Evolutionary conservation across 1,140 invertebrate genomes (phyloP), one percentile per base, ranked within the genome.

Genomic region (Thaumetopoea pityocampa): DNA sequence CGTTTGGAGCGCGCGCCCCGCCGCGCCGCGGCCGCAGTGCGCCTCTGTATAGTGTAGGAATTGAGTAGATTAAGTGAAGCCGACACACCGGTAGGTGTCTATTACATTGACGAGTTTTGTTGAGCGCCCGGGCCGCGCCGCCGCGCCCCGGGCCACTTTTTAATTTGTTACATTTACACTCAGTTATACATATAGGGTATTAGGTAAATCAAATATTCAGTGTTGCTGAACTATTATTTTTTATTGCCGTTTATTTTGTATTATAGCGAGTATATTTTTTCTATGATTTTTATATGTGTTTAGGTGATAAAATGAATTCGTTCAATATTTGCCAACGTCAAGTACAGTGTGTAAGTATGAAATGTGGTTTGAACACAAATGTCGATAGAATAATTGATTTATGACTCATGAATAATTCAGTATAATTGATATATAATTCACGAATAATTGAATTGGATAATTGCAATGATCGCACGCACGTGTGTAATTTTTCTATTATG

Each of bases 51-150:
- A 80, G 73, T 54, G 56, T 81, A 81, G 77, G 79, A 81, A 81
- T 81, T 84, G 77, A 79, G 63, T 84, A 79, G 79, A 51, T 34
- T 80, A 83, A 74, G 74, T 71, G 68, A 78, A 72, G 62, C 61
- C 54, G 70, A 76, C 68, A 79, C 68, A 79, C 76, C 61, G 71
- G 78, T 83, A 79, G 64, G 70, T 54, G 61, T 54, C 62, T 65
- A 51, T 59, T 64, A 64, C 67, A 67, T 28, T 29, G 32, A 43
- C 32, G 57, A 57, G 64, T 67, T 76, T 77, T 66, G 64, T 76
- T 76, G 69, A 67, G 48, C 48, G 74, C 67, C 66, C 56, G 66
- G 67, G 60, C 67, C 68, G 62, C 62, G 67, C 57, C 58, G 65
- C 38, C 51, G 67, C 73, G 70, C 68, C 69, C 68, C 63, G 66